These are phyloP conservation scores for Glomeris marginata DNA, from an alignment of 2,888 invertebrate genomes.

Conservation along the genomic window DNA sequence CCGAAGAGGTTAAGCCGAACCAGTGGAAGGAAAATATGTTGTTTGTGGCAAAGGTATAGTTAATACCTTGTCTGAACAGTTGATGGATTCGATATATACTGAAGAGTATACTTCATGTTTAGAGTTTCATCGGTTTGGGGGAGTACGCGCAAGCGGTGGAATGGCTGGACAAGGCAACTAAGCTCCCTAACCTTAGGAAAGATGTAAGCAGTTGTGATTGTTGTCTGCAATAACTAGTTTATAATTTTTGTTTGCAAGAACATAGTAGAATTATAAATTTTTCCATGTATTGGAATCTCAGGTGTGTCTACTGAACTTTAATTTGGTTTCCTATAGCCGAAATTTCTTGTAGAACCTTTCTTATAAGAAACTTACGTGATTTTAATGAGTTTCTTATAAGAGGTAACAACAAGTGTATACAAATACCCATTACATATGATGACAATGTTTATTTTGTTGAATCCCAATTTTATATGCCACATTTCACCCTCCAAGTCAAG, in stretches of 20 bases:
- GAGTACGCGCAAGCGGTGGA: conserved; percentile 7
- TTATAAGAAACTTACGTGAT: too few relatives aligned
- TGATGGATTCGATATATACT: not conserved
- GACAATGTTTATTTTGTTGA: too few relatives aligned
- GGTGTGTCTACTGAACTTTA: too few relatives aligned
- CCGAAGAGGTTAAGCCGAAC: conserved; percentile 36
- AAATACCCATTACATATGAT: too few relatives aligned
- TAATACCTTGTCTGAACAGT: too few relatives aligned
- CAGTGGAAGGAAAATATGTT: conserved; percentile 43
- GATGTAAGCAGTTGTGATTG: conserved; percentile 7
- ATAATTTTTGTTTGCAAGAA: not conserved
- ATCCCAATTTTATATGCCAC: too few relatives aligned
- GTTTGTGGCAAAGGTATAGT: conserved; percentile 37
- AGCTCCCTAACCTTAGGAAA: not conserved
- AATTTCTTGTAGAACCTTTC: too few relatives aligned
- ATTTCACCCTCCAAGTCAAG: too few relatives aligned
- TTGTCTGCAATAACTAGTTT: not conserved
- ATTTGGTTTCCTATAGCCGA: too few relatives aligned
- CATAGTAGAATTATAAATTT: not conserved
- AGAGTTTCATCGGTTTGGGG: conserved; percentile 3
- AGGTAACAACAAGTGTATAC: too few relatives aligned
- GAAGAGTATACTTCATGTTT: conserved; percentile 1
- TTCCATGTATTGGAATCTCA: too few relatives aligned
- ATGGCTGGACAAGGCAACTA: conserved; percentile 9
- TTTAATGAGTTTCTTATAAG: too few relatives aligned